Percentiles rank a stretch among this genome's conserved stretches.
These are phyloP conservation scores for Oegoconia quadripuncta DNA, from an alignment of 2,888 invertebrate genomes.

Conservation along the genomic window DNA sequence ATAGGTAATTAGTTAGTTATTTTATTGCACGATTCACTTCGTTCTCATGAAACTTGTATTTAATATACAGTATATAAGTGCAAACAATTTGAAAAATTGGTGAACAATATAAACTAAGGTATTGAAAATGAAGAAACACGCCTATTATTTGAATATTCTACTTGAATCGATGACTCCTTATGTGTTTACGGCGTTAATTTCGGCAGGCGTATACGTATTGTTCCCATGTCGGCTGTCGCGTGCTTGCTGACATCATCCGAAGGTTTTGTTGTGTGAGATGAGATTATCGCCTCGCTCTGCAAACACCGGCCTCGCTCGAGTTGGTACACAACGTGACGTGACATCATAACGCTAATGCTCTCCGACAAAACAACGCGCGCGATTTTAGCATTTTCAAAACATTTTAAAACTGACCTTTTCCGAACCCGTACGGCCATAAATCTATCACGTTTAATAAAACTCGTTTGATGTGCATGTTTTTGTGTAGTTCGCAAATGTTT, in stretches of 20 bases:
- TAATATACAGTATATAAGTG: no score
- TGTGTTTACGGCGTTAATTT: conserved; percentile 1
- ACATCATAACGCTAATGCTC: conserved; percentile 57
- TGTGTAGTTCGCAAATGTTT: not conserved
- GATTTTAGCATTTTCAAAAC: conserved; percentile 28
- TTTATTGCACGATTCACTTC: no score
- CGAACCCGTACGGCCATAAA: not conserved
- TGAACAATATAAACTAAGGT: no score
- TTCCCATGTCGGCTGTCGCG: conserved; percentile 20
- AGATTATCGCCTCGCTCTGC: conserved; percentile 54
- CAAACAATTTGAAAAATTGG: no score
- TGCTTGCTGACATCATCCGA: conserved; percentile 57
- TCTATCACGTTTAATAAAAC: not conserved
- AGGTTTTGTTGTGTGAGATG: conserved; percentile 49
- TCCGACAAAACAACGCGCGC: conserved; percentile 28
- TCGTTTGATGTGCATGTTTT: not conserved
- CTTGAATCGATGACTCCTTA: not conserved
- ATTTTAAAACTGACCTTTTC: conserved; percentile 26
- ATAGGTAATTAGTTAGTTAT: no score
- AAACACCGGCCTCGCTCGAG: conserved; percentile 54
- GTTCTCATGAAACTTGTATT: no score
- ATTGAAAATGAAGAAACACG: not conserved
- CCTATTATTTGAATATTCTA: not conserved
- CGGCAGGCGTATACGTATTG: not conserved
- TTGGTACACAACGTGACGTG: conserved; percentile 59